Evolutionary conservation across 1,140 invertebrate species (phyloP), one percentile per base, ranked within the genome.

Genomic region (Caenorhabditis elegans): DNA sequence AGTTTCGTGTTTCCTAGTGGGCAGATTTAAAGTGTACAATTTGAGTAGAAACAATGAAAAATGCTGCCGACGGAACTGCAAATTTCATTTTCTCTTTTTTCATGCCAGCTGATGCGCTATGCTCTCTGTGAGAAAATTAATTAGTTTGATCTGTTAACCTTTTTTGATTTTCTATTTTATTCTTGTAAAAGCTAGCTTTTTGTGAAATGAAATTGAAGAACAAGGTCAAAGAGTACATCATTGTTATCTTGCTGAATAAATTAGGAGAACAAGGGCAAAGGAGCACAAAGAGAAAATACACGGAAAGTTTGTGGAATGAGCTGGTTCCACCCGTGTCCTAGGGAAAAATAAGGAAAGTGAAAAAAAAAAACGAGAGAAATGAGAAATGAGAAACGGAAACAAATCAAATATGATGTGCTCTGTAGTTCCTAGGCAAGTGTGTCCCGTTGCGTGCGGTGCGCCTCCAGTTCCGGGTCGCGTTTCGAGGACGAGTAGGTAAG

Each of bases 321-420:
- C 31, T 17, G 28, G 13, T 22, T 39, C 34, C 34, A 70, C 34
- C 34, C 60, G 60, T 70, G n/a, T 70, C 43, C 22, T 70, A 24
- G 11, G 3, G 26, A 13, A 3, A 24, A 15, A 34, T 24, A 17
- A 15, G 3, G 53, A 70, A 24, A 70, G n/a, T n/a, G n/a, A n/a
- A n/a, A n/a, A n/a, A n/a, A n/a, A n/a, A n/a, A n/a, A n/a, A n/a
- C n/a, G n/a, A n/a, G n/a, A n/a, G n/a, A n/a, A n/a, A n/a, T n/a
- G 39, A 43, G 39, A 5, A 43, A 43, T 15, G 39, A 15, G 39
- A 19, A 70, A 39, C 60, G 60, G 60, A 70, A 70, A 39, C 60
- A 70, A 70, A 70, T 70, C 60, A 70, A 70, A 70, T 43, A 70
- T 70, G 34, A 70, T 70, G 60, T 70, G 60, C 60, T 39, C 8